Evolutionary conservation across 1,140 invertebrate genomes (phyloP).

Genomic region (Drosophila fuyamai): DNA sequence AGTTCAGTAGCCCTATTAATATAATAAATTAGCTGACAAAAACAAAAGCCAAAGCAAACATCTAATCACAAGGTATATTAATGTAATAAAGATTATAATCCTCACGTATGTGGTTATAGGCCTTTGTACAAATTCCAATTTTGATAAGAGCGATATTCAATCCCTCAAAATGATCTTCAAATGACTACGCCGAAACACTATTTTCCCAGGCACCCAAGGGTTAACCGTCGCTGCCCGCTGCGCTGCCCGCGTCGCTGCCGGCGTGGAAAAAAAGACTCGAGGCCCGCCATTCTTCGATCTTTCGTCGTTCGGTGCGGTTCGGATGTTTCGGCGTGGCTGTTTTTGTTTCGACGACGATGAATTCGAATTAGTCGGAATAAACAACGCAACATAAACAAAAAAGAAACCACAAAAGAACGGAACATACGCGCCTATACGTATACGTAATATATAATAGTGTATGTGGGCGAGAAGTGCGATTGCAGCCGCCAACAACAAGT

Average conservation of each 20-base stretch:
- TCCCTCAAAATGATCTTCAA: not conserved
- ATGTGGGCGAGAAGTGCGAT: constrained; percentile 45
- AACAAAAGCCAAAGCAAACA: not conserved
- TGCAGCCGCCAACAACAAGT: constrained; percentile 70
- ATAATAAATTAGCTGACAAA: too few species aligned
- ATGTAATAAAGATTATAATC: not conserved
- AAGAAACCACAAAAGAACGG: constrained; percentile 63
- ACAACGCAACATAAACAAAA: constrained; percentile 73
- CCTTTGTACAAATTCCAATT: not conserved
- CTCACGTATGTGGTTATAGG: too few species aligned
- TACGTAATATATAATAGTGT: constrained; percentile 33
- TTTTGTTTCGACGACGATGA: constrained; percentile 25
- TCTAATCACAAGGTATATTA: not conserved
- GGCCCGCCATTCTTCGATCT: constrained; percentile 63
- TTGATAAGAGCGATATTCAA: not conserved
- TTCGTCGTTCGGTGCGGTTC: constrained; percentile 70
- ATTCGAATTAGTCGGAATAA: constrained; percentile 57
- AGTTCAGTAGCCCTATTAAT: too few species aligned
- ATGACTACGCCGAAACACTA: not conserved
- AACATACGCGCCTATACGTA: constrained; percentile 22
- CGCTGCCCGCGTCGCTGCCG: constrained; percentile 30
- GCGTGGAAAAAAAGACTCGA: constrained; percentile 17
- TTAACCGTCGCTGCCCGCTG: constrained; percentile 23
- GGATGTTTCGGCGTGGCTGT: constrained; percentile 16
- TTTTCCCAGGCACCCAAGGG: constrained; percentile 14